Conservation (phyloP, 2,113 vertebrate species). For the Pongo pygmaeus region DNA sequence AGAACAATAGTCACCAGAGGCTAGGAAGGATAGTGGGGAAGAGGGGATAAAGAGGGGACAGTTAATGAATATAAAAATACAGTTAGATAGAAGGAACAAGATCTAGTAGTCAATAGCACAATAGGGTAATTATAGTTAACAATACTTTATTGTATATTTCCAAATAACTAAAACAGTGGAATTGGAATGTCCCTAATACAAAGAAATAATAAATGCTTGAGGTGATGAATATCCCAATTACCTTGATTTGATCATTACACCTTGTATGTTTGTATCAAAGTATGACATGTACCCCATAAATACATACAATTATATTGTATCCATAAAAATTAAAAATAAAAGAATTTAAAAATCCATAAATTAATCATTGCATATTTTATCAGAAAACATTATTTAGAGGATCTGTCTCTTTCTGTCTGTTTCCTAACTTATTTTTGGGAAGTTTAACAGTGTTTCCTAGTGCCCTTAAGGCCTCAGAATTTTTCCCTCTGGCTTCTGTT, state of each 20-base stretch:
- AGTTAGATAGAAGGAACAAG: neutral
- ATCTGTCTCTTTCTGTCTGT: rapidly evolving
- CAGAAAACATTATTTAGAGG: neutral
- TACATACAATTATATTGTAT: neutral
- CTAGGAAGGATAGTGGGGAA: too few species aligned
- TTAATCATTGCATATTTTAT: neutral
- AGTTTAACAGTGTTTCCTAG: neutral
- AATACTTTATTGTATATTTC: neutral
- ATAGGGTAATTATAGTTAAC: neutral
- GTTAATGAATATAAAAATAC: neutral
- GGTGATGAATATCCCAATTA: neutral
- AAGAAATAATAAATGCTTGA: neutral
- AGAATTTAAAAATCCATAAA: neutral
- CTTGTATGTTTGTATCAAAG: neutral
- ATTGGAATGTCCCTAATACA: neutral
- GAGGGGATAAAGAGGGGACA: neutral
- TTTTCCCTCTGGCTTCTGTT: neutral
- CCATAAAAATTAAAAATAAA: neutral
- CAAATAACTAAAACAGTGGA: neutral
- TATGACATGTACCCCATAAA: neutral
- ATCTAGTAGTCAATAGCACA: neutral
- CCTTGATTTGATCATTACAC: neutral
- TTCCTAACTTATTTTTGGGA: neutral
- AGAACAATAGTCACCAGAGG: neutral
- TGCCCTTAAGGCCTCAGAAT: neutral